Base-by-base conservation (phyloP, 2,888 invertebrate species). In the Unio pictorum region DNA sequence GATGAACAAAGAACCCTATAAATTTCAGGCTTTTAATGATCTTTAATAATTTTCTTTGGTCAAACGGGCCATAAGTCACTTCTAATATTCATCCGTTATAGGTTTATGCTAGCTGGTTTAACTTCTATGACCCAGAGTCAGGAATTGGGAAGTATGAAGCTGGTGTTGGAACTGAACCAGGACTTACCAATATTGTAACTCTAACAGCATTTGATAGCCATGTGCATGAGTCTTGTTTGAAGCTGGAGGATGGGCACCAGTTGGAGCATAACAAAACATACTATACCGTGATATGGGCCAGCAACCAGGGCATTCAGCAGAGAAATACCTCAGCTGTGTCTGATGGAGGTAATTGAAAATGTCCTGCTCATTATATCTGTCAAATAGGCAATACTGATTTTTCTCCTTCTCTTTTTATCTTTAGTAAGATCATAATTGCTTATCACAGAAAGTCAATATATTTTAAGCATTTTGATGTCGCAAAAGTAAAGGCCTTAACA, bases 31-130 rank as follows among this genome's bases (percentile, higher is more conserved):
- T 34, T 34, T 34, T 11, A 11, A 11, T 8, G 45, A 45, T 11
- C 45, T 45, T 45, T 11, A 45, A 45, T 45, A 45, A 45, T 11
- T 45, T 45, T 45, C 11, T 45, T 11, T 45, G 45, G 45, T 45
- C 3, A 45, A 11, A 45, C 45, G 11, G 45, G 45, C 3, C 45
- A 45, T 11, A 11, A 45, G 45, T 11, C 11, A 45, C 45, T 66
- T 30, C 11, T 28, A 1, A 58, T 58, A 66, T 58, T 34, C 55
- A 34, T 68, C 17, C 20, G 55, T 78, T 72, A 1, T 61, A 84
- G 84, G 78, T 84, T 23, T 84, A 84, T 73, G 75, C 75, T 23
- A 83, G 80, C 68, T 85, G 84, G 84, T 55, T 55, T 45, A 76
- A 74, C 26, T 85, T 85, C 74, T 76, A 72, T 45, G 85, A 85